Evolutionary conservation across 35 echinoderm and acorn worm genomes (phyloP), one percentile per base, ranked within the genome.

Genomic region (Eucidaris tribuloides): DNA sequence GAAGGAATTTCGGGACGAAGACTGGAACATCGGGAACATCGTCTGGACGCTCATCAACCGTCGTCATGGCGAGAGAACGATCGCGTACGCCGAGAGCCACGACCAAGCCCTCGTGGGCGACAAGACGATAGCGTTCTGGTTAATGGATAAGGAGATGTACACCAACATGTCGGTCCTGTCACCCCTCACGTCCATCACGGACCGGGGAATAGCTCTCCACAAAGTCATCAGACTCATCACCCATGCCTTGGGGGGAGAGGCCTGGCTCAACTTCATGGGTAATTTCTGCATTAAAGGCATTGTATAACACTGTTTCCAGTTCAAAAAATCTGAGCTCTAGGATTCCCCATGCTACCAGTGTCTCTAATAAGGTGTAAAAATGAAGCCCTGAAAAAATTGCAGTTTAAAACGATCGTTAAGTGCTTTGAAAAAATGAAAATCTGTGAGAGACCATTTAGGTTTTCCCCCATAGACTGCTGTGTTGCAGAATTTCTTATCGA

Each of bases 131-230:
- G 95, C 95, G 36, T 98, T 93, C 63, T 97, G 90, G 95, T n/a
- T 98, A n/a, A 98, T 98, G 95, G 95, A 98, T 43, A 93, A 92
- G 65, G 95, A 92, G 64, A 98, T 98, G 95, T 98, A 98, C 43
- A 93, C 95, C 20, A 85, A 98, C 84, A 98, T 98, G 95, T 98
- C 95, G 3, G 41, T 66, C n/a, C 6, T 98, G 42, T 74, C 95
- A 33, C 81, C 55, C 6, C 44, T 64, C 38, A 98, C 85, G 5
- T 40, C 54, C 35, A 34, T 98, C 43, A 86, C 93, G 35, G 95
- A 98, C 43, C 58, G 95, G 44, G 95, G n/a, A 4, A 65, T 98
- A 37, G 90, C 95, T 0, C 78, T 98, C 22, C 95, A 98, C 82
- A 98, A 98, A 57, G 77, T 91, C 41, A 93, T 98, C 17, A 42